Evolutionary conservation across 2,888 invertebrate species (phyloP), one percentile per base, ranked within the genome.

Genomic region (Fragum whitleyi): DNA sequence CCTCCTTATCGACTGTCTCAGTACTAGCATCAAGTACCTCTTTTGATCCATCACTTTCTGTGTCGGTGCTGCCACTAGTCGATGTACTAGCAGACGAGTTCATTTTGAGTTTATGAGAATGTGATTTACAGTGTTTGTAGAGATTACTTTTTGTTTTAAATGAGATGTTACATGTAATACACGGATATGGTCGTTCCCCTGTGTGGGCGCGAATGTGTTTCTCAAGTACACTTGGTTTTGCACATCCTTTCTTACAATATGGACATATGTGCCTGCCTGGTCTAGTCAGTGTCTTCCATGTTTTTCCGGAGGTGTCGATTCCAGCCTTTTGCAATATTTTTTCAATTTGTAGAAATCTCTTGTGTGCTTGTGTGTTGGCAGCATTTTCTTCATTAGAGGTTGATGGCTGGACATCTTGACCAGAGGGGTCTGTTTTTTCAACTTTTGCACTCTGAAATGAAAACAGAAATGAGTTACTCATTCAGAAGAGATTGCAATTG

Each of bases 171-270:
- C 98, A 98, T 87, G 96, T 96, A 90, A 96, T 95, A 95, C 98
- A 98, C 36, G 98, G 98, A 95, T 96, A 98, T 77, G 98, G 98
- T 90, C 98, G 95, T 94, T 98, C 98, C 93, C 97, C 97, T 62
- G 98, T 98, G 94, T 98, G 98, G 81, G 97, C 97, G 92, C 98
- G 96, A 94, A 98, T 97, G 95, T 98, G 98, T 95, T 98, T 98
- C 94, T 97, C 96, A 86, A 98, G 95, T 87, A 98, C 98, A 93
- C 97, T 98, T 79, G 98, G 98, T 94, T 98, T 98, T 91, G 97
- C 97, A 95, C 97, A 98, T 87, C 96, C 96, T 93, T 97, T 95
- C 94, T 96, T 97, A 95, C 98, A 98, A 94, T 97, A 97, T 16
- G 96, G 96, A 93, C 98, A 98, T 87, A 97, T 96, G 94, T 97